Percentiles rank a stretch among this genome's conserved stretches.
phyloP scores from a whole-genome alignment of 2,797 vertebrate species.

The Lepilemur ruficaudatus region DNA sequence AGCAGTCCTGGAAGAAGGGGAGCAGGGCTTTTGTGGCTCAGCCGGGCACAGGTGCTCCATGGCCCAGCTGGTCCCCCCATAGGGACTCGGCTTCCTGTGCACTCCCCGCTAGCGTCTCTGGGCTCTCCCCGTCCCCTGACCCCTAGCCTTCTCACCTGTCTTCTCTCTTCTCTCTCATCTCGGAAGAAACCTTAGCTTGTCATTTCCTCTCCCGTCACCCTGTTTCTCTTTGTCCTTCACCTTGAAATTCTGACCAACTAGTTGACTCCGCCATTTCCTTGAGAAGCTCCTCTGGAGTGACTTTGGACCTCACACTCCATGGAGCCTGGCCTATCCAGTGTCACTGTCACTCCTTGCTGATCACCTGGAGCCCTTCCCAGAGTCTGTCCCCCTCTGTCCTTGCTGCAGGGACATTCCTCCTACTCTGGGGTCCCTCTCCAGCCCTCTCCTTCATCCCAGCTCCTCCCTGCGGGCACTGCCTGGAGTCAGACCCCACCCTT shows the following conservation, averaged over 20 bases:
- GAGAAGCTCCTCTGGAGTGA: not conserved
- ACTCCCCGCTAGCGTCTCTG: not conserved
- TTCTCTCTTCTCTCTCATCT: not conserved
- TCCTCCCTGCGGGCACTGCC: rapidly evolving
- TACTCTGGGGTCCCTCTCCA: not conserved
- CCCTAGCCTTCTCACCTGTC: not conserved
- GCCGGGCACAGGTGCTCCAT: not conserved
- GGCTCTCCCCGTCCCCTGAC: not conserved
- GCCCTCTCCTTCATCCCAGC: not conserved
- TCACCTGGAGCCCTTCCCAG: not conserved
- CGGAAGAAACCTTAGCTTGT: not conserved
- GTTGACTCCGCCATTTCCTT: not conserved
- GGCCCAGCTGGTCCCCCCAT: not conserved
- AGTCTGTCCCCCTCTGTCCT: not conserved
- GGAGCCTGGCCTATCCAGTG: not conserved
- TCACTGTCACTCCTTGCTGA: not conserved
- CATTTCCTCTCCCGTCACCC: not conserved
- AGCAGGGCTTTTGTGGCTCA: not conserved
- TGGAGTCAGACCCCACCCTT: not conserved
- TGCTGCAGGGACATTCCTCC: not conserved
- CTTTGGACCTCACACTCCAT: not conserved
- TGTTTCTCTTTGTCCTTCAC: not conserved
- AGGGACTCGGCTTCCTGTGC: not conserved
- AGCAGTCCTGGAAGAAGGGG: not conserved
- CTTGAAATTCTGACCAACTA: not conserved